Conservation (phyloP, 2,113 vertebrate genomes). For the Peromyscus polionotus region DNA sequence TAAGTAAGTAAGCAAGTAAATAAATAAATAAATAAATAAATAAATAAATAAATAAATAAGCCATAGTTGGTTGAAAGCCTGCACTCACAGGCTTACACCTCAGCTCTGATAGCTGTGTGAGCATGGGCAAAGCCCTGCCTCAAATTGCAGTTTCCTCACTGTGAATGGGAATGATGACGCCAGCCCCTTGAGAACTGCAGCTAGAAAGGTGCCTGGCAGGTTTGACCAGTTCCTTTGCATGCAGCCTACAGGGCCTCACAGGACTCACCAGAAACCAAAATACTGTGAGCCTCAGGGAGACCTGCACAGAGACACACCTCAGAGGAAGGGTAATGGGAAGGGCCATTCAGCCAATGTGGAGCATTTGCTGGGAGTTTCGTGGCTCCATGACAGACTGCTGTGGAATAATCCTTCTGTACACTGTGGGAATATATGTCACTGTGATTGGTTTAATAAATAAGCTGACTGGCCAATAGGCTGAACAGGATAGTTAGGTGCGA, state of each 20-base stretch:
- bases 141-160: neutral
- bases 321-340: neutral
- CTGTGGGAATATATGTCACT: too few relatives aligned
- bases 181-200: neutral
- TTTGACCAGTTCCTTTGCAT: neutral
- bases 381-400: neutral
- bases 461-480: too few relatives aligned
- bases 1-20: neutral
- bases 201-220: neutral
- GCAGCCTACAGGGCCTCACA: neutral
- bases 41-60: too few relatives aligned
- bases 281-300: neutral
- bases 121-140: neutral
- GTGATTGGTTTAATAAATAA: too few relatives aligned
- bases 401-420: too few relatives aligned
- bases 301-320: neutral
- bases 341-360: neutral
- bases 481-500: too few relatives aligned
- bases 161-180: neutral
- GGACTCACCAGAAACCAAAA: neutral
- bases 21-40: too few relatives aligned
- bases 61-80: neutral
- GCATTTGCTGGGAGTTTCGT: neutral
- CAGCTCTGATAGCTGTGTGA: neutral
- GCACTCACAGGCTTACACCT: neutral